Evolutionary conservation across 2,888 invertebrate genomes (phyloP), one percentile per base, ranked within the genome.

Genomic region (Folsomia candida): DNA sequence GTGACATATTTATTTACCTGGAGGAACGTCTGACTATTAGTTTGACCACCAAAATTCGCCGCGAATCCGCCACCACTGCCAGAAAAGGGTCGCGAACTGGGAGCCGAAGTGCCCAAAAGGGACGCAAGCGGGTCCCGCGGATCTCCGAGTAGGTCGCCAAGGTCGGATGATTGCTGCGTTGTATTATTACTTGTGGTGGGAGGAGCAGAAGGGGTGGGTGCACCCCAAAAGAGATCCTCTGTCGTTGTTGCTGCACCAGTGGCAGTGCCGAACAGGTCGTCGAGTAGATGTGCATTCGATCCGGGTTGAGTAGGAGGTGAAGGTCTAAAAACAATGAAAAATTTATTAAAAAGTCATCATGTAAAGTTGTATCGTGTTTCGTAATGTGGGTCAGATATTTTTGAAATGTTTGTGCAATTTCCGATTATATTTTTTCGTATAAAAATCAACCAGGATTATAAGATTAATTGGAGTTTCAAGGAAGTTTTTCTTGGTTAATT

Each of bases 261-360:
- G n/a, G n/a, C n/a, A n/a, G 71, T 69, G 11, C 74, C 76, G 63
- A 78, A 77, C 37, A 78, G 64, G 68, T 79, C 79, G 18, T 73
- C 78, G 26, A 78, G 61, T 22, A 77, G 66, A 63, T 77, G 70
- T 25, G 68, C 57, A 37, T 58, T 61, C 25, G 59, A 58, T 37
- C 47, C 2, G 2, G 69, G 61, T 37, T 66, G 70, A 59, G 24
- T 58, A 14, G 69, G 11, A 2, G 69, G n/a, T n/a, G n/a, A n/a
- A n/a, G n/a, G n/a, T n/a, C n/a, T n/a, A n/a, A n/a, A n/a, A n/a
- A n/a, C n/a, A n/a, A n/a, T n/a, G n/a, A n/a, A n/a, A n/a, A n/a
- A n/a, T n/a, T n/a, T n/a, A n/a, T n/a, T n/a, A n/a, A n/a, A n/a
- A n/a, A n/a, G n/a, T n/a, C n/a, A n/a, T n/a, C n/a, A n/a, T n/a